Evolutionary conservation across 1,140 invertebrate species (phyloP), one percentile per base, ranked within the genome.

Genomic region (Aphaenogaster floridana): DNA sequence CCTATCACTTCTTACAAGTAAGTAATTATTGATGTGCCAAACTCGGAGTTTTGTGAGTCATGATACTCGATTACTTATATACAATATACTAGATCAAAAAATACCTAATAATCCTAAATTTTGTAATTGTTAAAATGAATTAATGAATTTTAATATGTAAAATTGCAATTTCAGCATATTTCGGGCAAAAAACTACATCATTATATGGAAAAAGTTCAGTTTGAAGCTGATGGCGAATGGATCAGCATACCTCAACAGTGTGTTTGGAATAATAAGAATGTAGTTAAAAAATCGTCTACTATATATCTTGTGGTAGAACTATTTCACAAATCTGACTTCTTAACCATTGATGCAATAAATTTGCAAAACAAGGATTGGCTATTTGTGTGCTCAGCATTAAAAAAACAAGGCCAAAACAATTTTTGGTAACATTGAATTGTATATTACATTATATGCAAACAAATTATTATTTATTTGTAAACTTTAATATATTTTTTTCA

Each of bases 361-460:
- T 95, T 97, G 8, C 96, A 97, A 88, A 95, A 96, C 28, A 96
- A 94, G 64, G 96, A 98, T 89, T 98, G 97, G 97, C 93, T 98
- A 28, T 98, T 97, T 92, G 97, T 96, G 28, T 98, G 97, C 93
- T 95, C 96, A 50, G 96, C 97, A 6, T 95, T 96, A 66, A 93
- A 92, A 15, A 91, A 96, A 21, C 93, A 96, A 78, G 95, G 94
- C 36, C 93, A 95, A 8, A 95, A 96, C 76, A 95, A 96, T 94
- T 95, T 96, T 92, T 98, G 97, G 97, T 97, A 96, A 96, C 17
- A 63, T 45, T 59, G 34, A 79, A 28, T 52, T 54, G 36, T 9
- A 52, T 50, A 57, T 63, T 42, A 52, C 52, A 28, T 28, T 28
- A 28, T 28, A 28, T 74, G 48, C 2, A 61, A 42, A 52, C 1